phyloP scores from a whole-genome alignment of 2,888 invertebrate species.

The Phlogophora meticulosa region DNA sequence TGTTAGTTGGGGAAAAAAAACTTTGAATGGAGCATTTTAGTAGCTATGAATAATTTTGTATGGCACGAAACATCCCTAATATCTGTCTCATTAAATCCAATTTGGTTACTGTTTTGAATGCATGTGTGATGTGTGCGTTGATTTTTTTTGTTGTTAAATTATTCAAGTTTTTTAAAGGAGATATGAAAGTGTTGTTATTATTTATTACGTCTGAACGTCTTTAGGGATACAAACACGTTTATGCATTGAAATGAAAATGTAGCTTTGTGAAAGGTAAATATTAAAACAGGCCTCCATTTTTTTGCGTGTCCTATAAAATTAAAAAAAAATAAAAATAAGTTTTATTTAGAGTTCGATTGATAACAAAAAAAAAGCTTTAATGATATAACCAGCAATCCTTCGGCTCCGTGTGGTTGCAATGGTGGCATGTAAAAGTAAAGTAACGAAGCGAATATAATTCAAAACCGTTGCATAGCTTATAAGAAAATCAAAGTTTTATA shows the following conservation, averaged over 20 bases:
- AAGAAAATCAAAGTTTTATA: too few species aligned
- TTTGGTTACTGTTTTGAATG: conserved; percentile 86
- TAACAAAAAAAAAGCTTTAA: too few species aligned
- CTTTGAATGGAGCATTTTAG: conserved; percentile 89
- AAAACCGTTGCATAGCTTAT: too few species aligned
- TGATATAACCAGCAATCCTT: too few species aligned
- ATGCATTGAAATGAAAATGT: neutral
- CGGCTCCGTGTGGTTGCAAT: too few species aligned
- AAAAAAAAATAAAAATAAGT: too few species aligned
- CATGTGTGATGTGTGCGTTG: conserved; percentile 70
- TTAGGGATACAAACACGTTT: conserved; percentile 9
- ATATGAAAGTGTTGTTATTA: conserved; percentile 34
- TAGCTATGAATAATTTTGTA: conserved; percentile 91
- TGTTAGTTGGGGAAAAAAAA: conserved; percentile 80
- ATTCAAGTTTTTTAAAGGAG: conserved; percentile 52
- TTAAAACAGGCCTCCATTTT: too few species aligned
- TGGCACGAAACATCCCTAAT: conserved; percentile 87
- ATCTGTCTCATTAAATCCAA: conserved; percentile 90
- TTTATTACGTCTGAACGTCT: conserved; percentile 27
- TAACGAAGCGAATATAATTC: too few species aligned
- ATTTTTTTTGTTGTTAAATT: conserved; percentile 60
- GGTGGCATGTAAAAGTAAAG: too few species aligned
- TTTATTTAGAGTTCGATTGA: too few species aligned
- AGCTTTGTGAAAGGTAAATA: neutral
- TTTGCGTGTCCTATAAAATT: too few species aligned